Evolutionary conservation across 2,797 vertebrate species (phyloP).

Genomic region (Nannoperca australis): DNA sequence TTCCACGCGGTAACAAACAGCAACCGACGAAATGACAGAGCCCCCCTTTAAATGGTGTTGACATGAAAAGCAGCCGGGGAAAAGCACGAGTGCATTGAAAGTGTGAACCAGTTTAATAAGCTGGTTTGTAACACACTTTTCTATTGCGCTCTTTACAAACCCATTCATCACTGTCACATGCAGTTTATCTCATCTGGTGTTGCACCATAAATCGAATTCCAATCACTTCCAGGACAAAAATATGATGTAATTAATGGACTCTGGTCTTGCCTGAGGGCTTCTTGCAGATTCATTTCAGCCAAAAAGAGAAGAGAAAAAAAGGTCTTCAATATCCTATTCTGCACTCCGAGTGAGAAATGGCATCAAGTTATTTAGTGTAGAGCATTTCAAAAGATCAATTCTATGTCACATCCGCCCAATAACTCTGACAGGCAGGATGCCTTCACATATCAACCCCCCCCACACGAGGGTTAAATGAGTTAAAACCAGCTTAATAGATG

Average conservation of each 20-base stretch:
- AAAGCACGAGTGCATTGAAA: conserved; percentile 31
- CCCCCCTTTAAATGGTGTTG: conserved; percentile 48
- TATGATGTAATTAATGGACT: conserved; percentile 64
- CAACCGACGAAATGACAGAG: conserved; percentile 50
- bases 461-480: conserved; percentile 51
- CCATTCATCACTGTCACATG: conserved; percentile 71
- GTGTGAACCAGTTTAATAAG: conserved; percentile 62
- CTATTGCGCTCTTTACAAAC: conserved; percentile 45
- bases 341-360: neutral
- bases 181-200: conserved; percentile 54
- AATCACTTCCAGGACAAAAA: conserved; percentile 63
- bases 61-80: conserved; percentile 40
- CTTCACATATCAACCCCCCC: conserved; percentile 31
- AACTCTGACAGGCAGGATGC: conserved; percentile 42
- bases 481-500: conserved; percentile 51
- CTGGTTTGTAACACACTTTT: conserved; percentile 51
- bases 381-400: conserved; percentile 56
- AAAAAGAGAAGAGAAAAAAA: neutral
- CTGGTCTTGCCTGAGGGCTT: conserved; percentile 21
- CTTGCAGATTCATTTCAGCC: conserved; percentile 28
- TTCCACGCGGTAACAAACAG: conserved; percentile 28
- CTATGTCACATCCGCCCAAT: conserved; percentile 15
- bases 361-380: conserved; percentile 32
- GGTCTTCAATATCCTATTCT: conserved; percentile 17
- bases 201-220: conserved; percentile 56